phyloP scores from a whole-genome alignment of 2,797 vertebrate genomes.

The Lates japonicus region DNA sequence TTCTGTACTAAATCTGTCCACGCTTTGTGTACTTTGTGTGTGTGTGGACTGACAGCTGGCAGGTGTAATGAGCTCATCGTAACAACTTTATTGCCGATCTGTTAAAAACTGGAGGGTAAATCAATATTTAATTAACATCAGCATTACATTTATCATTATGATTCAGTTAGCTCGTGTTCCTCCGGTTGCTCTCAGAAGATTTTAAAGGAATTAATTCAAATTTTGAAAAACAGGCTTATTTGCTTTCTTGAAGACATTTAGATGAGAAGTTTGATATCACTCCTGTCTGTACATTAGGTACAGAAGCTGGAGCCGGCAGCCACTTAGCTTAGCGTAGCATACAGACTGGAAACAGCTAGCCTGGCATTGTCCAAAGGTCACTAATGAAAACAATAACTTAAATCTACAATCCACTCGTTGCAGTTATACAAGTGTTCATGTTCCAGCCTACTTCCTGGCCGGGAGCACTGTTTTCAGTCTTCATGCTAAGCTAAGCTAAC shows the following conservation, averaged over 20 bases:
- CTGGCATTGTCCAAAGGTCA: not conserved
- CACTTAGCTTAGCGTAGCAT: conserved; percentile 1
- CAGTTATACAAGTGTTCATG: not conserved
- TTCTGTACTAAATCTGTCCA: conserved; percentile 38
- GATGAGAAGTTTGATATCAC: not conserved
- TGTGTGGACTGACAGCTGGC: conserved; percentile 47
- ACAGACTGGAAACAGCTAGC: not conserved
- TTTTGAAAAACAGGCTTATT: not conserved
- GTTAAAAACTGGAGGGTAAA: conserved; percentile 7
- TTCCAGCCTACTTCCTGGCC: not conserved
- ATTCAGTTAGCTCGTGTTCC: not conserved
- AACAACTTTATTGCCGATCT: conserved; percentile 27
- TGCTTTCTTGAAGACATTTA: not conserved
- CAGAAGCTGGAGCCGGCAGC: not conserved
- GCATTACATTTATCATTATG: not conserved
- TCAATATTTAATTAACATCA: conserved; percentile 32
- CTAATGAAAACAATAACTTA: not conserved
- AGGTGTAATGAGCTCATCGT: conserved; percentile 52
- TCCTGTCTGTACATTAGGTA: not conserved
- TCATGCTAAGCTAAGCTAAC: not conserved
- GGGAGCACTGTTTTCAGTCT: not conserved
- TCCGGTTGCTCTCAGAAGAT: not conserved
- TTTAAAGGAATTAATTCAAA: not conserved
- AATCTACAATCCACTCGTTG: not conserved
- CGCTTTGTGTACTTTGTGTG: not conserved